Evolutionary conservation across 2,797 vertebrate genomes (phyloP).

Genomic region (Falco naumanni): DNA sequence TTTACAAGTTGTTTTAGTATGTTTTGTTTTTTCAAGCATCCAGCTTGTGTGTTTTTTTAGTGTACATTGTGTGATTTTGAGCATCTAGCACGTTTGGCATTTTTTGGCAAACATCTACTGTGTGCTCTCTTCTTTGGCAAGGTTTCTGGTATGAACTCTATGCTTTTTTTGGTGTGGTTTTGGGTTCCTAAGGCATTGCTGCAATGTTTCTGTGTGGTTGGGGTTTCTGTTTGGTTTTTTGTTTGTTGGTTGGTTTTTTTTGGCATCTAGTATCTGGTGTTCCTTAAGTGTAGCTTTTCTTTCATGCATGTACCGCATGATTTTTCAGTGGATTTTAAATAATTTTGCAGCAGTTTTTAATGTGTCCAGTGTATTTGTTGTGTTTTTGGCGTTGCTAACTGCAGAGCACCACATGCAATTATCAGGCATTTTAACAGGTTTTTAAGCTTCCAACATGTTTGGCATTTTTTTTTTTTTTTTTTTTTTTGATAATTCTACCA

Average conservation of each 20-base stretch:
- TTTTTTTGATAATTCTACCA: neutral
- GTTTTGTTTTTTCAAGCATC: neutral
- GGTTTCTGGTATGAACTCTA: neutral
- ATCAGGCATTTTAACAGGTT: neutral
- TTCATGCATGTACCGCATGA: neutral
- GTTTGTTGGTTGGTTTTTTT: neutral
- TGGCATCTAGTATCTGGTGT: too few species aligned
- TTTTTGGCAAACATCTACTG: neutral
- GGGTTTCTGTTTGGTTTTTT: neutral
- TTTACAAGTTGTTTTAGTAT: neutral
- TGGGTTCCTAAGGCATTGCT: neutral
- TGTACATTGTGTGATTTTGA: neutral
- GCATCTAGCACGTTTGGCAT: neutral
- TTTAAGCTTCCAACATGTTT: neutral
- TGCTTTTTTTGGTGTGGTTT: neutral
- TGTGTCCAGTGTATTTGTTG: neutral
- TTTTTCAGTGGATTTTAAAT: neutral
- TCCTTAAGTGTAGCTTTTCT: neutral
- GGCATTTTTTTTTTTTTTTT: neutral
- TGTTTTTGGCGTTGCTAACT: neutral
- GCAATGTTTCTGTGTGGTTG: neutral
- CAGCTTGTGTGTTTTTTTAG: neutral
- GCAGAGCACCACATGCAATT: neutral
- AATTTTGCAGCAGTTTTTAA: neutral
- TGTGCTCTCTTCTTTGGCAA: neutral